phyloP scores from a whole-genome alignment of 2,888 invertebrate genomes.

The Campoletis raptor region DNA sequence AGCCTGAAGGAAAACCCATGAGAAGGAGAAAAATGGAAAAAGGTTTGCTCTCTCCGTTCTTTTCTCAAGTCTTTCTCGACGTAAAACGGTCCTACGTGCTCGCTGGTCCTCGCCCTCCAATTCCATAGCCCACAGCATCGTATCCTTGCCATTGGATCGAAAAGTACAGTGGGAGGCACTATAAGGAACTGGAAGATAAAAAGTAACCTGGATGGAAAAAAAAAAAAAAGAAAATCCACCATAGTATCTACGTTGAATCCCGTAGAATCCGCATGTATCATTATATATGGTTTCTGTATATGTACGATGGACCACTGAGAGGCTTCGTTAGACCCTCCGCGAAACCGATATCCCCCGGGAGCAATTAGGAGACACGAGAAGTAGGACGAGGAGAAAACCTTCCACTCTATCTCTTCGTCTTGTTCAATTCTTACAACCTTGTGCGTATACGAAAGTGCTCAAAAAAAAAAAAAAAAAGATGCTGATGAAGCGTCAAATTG shows the following conservation, averaged over 20 bases:
- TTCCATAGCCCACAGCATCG: slow-evolving; percentile 55
- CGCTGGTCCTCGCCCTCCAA: slow-evolving; percentile 39
- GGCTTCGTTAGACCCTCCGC: slow-evolving; percentile 64
- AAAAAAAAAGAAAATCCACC: slow-evolving; percentile 37
- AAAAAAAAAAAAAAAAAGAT: slow-evolving; percentile 26
- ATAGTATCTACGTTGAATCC: background rate
- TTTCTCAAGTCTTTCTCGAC: slow-evolving; percentile 27
- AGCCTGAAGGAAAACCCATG: slow-evolving; percentile 56
- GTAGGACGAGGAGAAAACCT: slow-evolving; percentile 41
- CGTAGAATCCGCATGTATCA: background rate
- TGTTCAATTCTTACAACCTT: background rate
- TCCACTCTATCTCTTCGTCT: slow-evolving; percentile 6
- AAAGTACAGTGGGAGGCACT: background rate
- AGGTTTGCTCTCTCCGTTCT: slow-evolving; percentile 45
- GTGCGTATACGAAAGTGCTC: background rate
- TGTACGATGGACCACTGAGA: slow-evolving; percentile 45
- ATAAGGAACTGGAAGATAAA: slow-evolving; percentile 30
- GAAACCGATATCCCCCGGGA: slow-evolving; percentile 64
- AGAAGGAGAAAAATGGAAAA: slow-evolving; percentile 61
- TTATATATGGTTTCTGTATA: background rate
- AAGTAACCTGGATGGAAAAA: slow-evolving; percentile 42
- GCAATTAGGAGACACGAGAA: slow-evolving; percentile 64
- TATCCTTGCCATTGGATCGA: background rate
- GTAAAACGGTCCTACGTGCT: slow-evolving; percentile 65
- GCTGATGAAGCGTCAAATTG: slow-evolving; percentile 28